Evolutionary conservation across 2,113 vertebrate genomes (phyloP).

Genomic region (Coreoperca whiteheadi): DNA sequence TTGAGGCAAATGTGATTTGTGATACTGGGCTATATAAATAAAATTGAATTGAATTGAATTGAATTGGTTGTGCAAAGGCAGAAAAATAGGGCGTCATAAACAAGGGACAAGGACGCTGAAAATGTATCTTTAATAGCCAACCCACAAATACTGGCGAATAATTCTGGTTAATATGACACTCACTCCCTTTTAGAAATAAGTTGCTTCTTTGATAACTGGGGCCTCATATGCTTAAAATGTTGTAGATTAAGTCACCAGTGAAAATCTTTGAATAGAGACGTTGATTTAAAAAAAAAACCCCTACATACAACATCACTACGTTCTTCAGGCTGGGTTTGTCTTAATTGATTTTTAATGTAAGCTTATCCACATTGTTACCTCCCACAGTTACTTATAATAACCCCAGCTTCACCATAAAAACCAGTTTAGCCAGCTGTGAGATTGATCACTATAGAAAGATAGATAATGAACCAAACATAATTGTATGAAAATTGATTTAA

Average conservation of each 20-base stretch:
- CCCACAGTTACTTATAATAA: not conserved
- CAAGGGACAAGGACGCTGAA: slow-evolving; percentile 18
- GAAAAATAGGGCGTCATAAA: slow-evolving; percentile 24
- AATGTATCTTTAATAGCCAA: not conserved
- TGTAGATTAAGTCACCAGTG: not conserved
- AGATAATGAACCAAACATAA: slow-evolving; percentile 2
- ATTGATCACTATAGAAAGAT: not conserved
- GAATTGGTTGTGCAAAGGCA: slow-evolving; percentile 46
- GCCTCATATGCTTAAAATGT: not conserved
- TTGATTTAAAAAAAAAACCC: not conserved
- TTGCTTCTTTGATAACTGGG: not conserved
- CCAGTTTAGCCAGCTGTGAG: not conserved
- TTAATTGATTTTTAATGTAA: not conserved
- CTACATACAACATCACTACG: not conserved
- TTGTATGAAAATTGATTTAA: slow-evolving; percentile 1
- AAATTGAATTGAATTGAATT: too few species aligned
- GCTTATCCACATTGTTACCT: not conserved
- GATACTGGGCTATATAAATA: too few species aligned
- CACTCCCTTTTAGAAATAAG: not conserved
- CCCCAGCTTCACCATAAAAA: not conserved
- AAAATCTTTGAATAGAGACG: not conserved
- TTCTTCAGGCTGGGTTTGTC: not conserved
- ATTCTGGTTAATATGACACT: not conserved
- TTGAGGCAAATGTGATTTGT: too few species aligned
- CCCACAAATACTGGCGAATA: not conserved